Base-by-base conservation (phyloP, 2,797 vertebrate species). In the Pyrocephalus nanus region DNA sequence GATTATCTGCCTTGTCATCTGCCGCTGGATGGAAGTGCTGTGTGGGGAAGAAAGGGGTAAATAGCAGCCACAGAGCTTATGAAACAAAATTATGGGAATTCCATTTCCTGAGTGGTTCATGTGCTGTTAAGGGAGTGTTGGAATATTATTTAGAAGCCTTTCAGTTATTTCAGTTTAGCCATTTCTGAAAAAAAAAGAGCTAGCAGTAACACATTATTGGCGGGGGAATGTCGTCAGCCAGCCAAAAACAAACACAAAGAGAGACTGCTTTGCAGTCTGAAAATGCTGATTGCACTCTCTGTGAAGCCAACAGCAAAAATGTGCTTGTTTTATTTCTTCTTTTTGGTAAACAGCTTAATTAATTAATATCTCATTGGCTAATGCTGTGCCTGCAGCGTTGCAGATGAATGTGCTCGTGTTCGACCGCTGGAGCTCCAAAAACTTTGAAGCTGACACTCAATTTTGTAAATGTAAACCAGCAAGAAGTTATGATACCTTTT, bases 341-440 rank as follows among this genome's bases (percentile, higher is more conserved):
- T 89, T 95, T 89, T 89, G 32, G 64, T 93, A 83, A 94, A 91
- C 79, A 67, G 27, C 70, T 70, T 94, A 93, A 93, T 93, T 78
- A 91, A 86, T 72, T 29, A 83, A 19, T 86, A 64, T 45, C 73
- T 81, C 40, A 36, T n/a, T 91, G 87, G 66, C 82, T 84, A 40
- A 25, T 88, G 55, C 73, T 45, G 3, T 55, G 58, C 54, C 78
- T 83, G 73, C 73, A 86, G 55, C 13, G 8, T 40, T 80, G 43
- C 69, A 87, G 60, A 83, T 81, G 70, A 55, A 47, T 38, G 45
- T 71, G 50, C 42, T 80, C 29, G 1, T 4, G 1, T n/a, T 67
- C 2, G 5, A 16, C 62, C 27, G 12, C 21, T 70, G 23, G 48
- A 57, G 62, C 62, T 70, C 36, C 76, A 47, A 48, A 81, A 94